These are phyloP conservation scores for Gandaritis pyraliata DNA, from an alignment of 2,888 invertebrate genomes.

Conservation along the genomic window DNA sequence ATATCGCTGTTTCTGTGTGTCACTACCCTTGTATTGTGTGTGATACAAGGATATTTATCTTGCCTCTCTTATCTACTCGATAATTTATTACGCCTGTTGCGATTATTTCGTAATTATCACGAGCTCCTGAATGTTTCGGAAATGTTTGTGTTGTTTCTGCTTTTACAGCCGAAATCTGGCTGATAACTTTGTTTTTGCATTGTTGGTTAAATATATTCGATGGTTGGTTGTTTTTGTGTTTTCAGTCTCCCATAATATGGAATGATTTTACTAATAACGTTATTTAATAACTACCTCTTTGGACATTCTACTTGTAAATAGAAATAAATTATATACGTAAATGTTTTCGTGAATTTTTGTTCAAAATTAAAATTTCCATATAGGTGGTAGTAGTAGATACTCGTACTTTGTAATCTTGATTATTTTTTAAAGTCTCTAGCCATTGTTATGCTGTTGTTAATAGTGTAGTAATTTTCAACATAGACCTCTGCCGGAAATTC, in stretches of 20 bases:
- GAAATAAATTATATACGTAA: too few species aligned
- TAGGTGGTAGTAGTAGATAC: too few species aligned
- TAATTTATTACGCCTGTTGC: slow-evolving; percentile 42
- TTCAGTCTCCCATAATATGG: background rate
- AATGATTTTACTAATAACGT: too few species aligned
- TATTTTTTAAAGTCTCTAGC: too few species aligned
- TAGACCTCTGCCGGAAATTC: too few species aligned
- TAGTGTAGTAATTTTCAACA: too few species aligned
- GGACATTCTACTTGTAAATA: too few species aligned
- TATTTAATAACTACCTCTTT: too few species aligned
- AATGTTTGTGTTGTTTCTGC: slow-evolving; percentile 32
- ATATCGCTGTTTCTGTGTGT: slow-evolving; percentile 10
- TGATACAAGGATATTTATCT: slow-evolving; percentile 41
- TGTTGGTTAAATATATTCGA: background rate
- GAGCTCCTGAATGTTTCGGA: slow-evolving; percentile 32
- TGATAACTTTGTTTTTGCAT: slow-evolving; percentile 3
- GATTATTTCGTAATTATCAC: slow-evolving; percentile 42
- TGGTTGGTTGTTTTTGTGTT: background rate
- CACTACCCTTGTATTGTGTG: slow-evolving; percentile 24
- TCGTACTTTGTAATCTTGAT: too few species aligned
- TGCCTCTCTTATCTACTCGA: slow-evolving; percentile 39
- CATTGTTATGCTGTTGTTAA: too few species aligned
- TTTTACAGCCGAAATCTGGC: slow-evolving; percentile 4
- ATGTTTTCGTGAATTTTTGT: too few species aligned
- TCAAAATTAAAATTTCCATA: too few species aligned